A percentile compares a stretch with the other conserved stretches of the same genome.
phyloP scores from a whole-genome alignment of 2,888 invertebrate genomes.

The Diabrotica balteata region DNA sequence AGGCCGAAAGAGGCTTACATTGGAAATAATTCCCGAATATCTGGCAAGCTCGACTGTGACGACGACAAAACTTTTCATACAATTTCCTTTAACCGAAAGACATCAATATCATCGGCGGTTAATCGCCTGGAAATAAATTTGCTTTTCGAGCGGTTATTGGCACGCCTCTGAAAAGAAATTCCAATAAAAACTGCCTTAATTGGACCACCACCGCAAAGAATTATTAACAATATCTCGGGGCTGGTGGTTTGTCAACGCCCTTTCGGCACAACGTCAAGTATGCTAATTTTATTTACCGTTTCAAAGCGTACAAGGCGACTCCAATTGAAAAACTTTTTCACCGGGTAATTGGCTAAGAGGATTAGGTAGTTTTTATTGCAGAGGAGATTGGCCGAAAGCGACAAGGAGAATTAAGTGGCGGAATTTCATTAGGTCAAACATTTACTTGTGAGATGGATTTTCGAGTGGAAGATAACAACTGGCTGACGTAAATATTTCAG shows the following conservation, averaged over 20 bases:
- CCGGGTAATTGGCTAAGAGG: constrained; percentile 29
- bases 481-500: background rate
- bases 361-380: constrained; percentile 26
- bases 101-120: constrained; percentile 34
- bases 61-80: constrained; percentile 26
- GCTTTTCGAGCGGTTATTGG: constrained; percentile 28
- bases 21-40: constrained; percentile 17
- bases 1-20: constrained; percentile 12
- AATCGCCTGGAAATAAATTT: constrained; percentile 36
- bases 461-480: background rate
- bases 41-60: constrained; percentile 12
- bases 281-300: constrained; percentile 33
- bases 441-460: background rate
- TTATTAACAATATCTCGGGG: constrained; percentile 25
- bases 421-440: constrained; percentile 10
- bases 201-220: constrained; percentile 18
- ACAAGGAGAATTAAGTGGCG: background rate
- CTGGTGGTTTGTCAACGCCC: constrained; percentile 22
- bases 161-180: constrained; percentile 26
- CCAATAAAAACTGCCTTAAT: constrained; percentile 32
- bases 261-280: constrained; percentile 24
- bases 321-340: constrained; percentile 33
- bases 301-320: constrained; percentile 22
- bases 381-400: constrained; percentile 12
- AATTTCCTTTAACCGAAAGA: constrained; percentile 28